phyloP scores from a whole-genome alignment of 2,888 invertebrate genomes.

The Lysandra bellargus region DNA sequence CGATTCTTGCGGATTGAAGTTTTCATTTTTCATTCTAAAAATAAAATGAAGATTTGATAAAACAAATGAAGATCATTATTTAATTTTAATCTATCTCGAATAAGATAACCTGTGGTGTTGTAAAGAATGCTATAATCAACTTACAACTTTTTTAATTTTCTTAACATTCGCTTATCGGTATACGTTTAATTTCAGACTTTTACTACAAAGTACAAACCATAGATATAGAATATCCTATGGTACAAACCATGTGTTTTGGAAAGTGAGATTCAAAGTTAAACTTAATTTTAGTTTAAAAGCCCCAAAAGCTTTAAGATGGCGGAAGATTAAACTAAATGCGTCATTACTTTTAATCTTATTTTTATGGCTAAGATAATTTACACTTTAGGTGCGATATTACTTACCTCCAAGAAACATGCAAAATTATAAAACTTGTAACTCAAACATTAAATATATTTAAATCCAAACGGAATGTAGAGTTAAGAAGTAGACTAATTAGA shows the following conservation, averaged over 20 bases:
- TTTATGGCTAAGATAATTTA: not conserved
- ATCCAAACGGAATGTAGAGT: not conserved
- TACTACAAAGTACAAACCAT: not conserved
- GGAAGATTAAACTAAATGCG: not conserved
- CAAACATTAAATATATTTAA: not conserved
- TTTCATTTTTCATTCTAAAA: not conserved
- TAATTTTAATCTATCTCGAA: no score
- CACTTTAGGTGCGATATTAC: not conserved
- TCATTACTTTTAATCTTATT: constrained; percentile 14
- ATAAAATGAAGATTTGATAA: not conserved
- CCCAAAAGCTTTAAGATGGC: constrained; percentile 1
- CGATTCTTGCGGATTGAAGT: constrained; percentile 17
- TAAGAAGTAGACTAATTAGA: not conserved
- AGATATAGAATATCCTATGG: no score
- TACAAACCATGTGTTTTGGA: not conserved
- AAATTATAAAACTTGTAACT: not conserved
- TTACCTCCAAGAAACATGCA: not conserved
- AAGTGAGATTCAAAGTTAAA: not conserved
- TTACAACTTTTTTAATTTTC: not conserved
- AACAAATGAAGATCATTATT: no score
- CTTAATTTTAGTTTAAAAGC: not conserved
- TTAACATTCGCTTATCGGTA: not conserved
- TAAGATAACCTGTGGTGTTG: not conserved
- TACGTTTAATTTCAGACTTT: not conserved
- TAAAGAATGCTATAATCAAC: not conserved